A percentile compares a stretch with the other conserved stretches of the same genome.
These are phyloP conservation scores for Drosophila demipolita DNA, from an alignment of 2,888 invertebrate genomes.

Conservation along the genomic window DNA sequence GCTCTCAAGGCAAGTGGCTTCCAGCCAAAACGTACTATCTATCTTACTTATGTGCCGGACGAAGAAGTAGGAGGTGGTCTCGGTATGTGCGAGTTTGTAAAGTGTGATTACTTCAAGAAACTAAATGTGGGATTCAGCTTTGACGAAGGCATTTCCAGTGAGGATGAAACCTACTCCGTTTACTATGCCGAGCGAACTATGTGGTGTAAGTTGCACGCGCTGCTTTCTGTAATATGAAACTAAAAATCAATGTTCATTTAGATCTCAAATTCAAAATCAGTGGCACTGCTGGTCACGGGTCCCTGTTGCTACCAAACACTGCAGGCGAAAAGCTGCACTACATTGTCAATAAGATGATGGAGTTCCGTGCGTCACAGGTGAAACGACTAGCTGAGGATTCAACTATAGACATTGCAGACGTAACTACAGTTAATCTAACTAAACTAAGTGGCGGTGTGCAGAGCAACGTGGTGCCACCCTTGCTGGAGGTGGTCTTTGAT, in stretches of 20 bases:
- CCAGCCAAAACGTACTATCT: conserved; percentile 88
- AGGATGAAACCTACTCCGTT: conserved; percentile 88
- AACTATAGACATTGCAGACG: conserved; percentile 88
- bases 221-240: too few relatives aligned
- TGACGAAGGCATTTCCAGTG: conserved; percentile 92
- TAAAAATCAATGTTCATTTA: conserved; percentile 74
- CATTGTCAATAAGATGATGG: conserved; percentile 89
- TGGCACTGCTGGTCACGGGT: conserved; percentile 92
- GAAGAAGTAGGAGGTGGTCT: conserved; percentile 89
- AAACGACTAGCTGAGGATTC: conserved; percentile 86
- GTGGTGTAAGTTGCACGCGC: conserved; percentile 87
- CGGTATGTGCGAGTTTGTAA: conserved; percentile 90
- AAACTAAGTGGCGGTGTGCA: conserved; percentile 90
- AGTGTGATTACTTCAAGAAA: conserved; percentile 88
- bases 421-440: conserved; percentile 91
- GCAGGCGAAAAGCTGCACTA: conserved; percentile 90
- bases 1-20: conserved; percentile 87
- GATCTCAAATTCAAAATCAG: conserved; percentile 88
- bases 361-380: conserved; percentile 87
- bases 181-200: conserved; percentile 89
- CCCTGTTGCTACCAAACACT: conserved; percentile 88
- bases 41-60: conserved; percentile 90
- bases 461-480: conserved; percentile 92
- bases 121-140: conserved; percentile 92
- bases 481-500: conserved; percentile 88